Evolutionary conservation across 2,113 vertebrate species (phyloP).

Genomic region (Pseudopodoces humilis): DNA sequence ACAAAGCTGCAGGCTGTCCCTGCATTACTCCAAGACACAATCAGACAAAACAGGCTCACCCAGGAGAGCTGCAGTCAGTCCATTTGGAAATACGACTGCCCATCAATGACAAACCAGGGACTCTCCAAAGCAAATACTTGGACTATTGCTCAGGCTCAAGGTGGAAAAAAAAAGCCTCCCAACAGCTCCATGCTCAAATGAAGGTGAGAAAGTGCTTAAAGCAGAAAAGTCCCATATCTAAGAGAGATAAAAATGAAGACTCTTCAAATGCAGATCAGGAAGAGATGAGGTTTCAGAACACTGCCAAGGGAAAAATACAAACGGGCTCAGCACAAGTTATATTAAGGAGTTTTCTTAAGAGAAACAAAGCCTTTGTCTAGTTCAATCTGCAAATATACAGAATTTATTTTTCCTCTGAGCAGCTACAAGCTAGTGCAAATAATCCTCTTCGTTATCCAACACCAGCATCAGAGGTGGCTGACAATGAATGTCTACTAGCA

Average conservation of each 20-base stretch:
- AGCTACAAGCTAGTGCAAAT: slow-evolving; percentile 51
- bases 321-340: slow-evolving; percentile 12
- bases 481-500: slow-evolving; percentile 32
- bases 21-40: neutral
- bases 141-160: neutral
- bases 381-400: slow-evolving; percentile 35
- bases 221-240: neutral
- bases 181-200: neutral
- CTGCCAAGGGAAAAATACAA: slow-evolving; percentile 25
- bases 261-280: slow-evolving; percentile 41
- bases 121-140: neutral
- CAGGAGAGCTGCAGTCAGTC: neutral
- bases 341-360: slow-evolving; percentile 17
- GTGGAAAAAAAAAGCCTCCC: neutral
- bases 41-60: neutral
- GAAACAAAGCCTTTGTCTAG: neutral
- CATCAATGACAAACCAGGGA: neutral
- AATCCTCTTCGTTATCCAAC: slow-evolving; percentile 54
- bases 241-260: slow-evolving; percentile 17
- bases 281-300: slow-evolving; percentile 18
- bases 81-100: slow-evolving; percentile 6
- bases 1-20: neutral
- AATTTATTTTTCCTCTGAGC: slow-evolving; percentile 41
- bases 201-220: neutral
- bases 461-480: slow-evolving; percentile 44